Evolutionary conservation across 2,797 vertebrate species (phyloP), one percentile per base, ranked within the genome.

Genomic region (Leuciscus waleckii): DNA sequence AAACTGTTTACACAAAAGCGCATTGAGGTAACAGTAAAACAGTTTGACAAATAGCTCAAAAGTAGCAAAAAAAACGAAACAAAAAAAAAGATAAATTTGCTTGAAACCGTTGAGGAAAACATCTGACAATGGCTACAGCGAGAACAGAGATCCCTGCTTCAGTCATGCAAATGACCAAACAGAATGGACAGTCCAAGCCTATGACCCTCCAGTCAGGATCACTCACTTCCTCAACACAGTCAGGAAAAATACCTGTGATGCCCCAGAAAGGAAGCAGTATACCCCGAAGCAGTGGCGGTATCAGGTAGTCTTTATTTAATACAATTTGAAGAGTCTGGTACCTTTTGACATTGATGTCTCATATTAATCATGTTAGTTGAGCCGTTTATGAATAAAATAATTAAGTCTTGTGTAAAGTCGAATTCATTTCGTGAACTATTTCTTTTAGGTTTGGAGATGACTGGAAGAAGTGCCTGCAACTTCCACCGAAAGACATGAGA

Each of bases 381-480:
- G 14, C 23, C 21, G 63, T 46, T 77, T 51, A 9, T 26, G 29
- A 35, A 10, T 35, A 29, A 17, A 61, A 56, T 16, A 35, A 10
- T 35, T 4, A 11, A 49, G 35, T 17, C 5, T 32, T 65, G 26
- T 8, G 2, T 84, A 13, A 81, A 58, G 70, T 79, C 6, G 4
- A 9, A 51, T 51, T 17, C 3, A 32, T 81, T 81, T 70, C 1
- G 6, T 78, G 16, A 43, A 35, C 69, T 76, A 7, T 82, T 82
- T 58, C 0, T 65, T 79, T 79, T 43, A 93, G 91, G 86, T 95
- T 95, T 92, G 95, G 94, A 7, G 94, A 95, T 92, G 94, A 95
- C 90, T 95, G 95, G 94, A 95, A 95, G 91, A 95, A 93, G 86
- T 92, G 87, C 89, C 89, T 95, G 87, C 94, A 94, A 54, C 93